phyloP scores from a whole-genome alignment of 2,113 vertebrate species.

The Hyperoodon ampullatus region DNA sequence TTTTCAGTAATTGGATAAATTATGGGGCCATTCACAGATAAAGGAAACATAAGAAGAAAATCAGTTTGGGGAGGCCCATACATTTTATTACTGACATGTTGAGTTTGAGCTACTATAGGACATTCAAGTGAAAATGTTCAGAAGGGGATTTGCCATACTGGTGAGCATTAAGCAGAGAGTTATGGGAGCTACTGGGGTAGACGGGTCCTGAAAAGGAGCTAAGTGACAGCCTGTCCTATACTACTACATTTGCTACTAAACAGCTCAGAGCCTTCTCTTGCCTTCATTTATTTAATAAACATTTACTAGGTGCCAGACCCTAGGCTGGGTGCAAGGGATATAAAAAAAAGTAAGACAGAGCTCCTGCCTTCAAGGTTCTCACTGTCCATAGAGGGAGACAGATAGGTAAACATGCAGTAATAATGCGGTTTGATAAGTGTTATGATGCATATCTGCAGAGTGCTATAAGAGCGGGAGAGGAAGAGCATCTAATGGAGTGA shows the following conservation, averaged over 20 bases:
- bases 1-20: slow-evolving; percentile 22
- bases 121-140: slow-evolving; percentile 2
- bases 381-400: neutral
- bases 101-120: neutral
- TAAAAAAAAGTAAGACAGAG: neutral
- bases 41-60: neutral
- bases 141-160: neutral
- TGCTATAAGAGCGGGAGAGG: neutral
- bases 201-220: neutral
- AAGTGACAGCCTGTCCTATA: neutral
- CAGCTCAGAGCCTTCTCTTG: neutral
- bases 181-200: neutral
- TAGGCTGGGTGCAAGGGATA: neutral
- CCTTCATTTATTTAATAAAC: slow-evolving; percentile 11
- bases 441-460: neutral
- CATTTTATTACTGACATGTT: neutral
- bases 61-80: neutral
- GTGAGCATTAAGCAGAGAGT: neutral
- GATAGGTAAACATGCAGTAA: neutral
- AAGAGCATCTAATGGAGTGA: neutral
- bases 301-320: neutral
- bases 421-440: neutral
- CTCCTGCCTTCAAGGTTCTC: neutral
- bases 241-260: neutral
- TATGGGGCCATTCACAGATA: neutral